Base-by-base conservation (phyloP, 2,113 vertebrate genomes). In the Cebus imitator region DNA sequence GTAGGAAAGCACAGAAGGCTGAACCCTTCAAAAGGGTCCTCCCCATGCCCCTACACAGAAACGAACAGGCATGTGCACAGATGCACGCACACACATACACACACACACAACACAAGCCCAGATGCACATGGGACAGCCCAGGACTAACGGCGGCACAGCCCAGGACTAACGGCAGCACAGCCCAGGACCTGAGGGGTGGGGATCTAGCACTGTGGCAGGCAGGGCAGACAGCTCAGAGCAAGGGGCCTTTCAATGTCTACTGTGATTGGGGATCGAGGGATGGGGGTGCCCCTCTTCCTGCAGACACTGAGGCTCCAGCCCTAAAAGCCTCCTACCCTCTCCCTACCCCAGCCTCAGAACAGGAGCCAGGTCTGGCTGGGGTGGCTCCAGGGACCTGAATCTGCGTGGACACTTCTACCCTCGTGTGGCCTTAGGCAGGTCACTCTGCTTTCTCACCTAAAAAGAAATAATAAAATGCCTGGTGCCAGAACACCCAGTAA, bases 121-220 rank as follows among this genome's bases (percentile, higher is more conserved):
- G 10, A 52, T 13, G 45, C 48, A 70, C 57, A 83, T 11, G 0
- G 70, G 82, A 32, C 35, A 45, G 45, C 64, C 0, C 0, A 40
- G 40, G 30, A 37, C 78, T 17, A 18, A 52, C 37, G 13, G 80
- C 45, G 13, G 3, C 25, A 32, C 45, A 40, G 93, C 50, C 23
- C 89, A 87, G 66, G 52, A 12, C 18, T 43, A 43, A 43, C 37
- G 10, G 80, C 45, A 11, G 3, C 25, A 32, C 45, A 40, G 93
- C 50, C 23, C 89, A 87, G 66, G 52, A 14, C 18, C 81, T 27
- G 5, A 0, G 0, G 0, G 2, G 2, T 55, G 1, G 78, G 0
- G 6, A 23, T 32, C 17, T 8, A 30, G 61, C 37, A 25, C 68
- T 32, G 25, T 58, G 48, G 40, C 4, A 50, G 48, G 58, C 32